Conservation (phyloP, 2,888 invertebrate genomes). For the Conops quadrifasciatus region DNA sequence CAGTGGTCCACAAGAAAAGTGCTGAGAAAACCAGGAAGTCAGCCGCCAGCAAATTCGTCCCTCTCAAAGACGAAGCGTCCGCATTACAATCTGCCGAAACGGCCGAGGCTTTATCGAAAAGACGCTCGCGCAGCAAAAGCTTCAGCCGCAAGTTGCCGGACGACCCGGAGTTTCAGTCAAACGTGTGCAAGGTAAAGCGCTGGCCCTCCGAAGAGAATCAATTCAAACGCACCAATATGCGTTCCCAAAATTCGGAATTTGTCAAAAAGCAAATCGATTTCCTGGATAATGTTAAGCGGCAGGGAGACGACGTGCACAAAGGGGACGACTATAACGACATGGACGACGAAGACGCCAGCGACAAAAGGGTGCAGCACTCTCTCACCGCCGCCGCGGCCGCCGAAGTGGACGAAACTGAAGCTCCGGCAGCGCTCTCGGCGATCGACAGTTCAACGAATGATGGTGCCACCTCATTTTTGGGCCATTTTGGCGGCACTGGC, state of each 20-base stretch:
- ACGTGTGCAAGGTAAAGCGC: conserved; percentile 38
- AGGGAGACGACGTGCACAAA: conserved; percentile 36
- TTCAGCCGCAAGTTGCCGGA: conserved; percentile 41
- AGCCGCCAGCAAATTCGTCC: conserved; percentile 38
- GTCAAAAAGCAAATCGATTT: conserved; percentile 72
- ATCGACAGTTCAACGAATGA: conserved; percentile 21
- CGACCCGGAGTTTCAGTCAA: conserved; percentile 6
- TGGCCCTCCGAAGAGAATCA: conserved; percentile 52
- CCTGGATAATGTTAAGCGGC: conserved; percentile 66
- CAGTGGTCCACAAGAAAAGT: conserved; percentile 12
- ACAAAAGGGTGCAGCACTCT: conserved; percentile 43
- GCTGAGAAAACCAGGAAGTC: conserved; percentile 39
- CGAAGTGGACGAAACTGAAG: conserved; percentile 7
- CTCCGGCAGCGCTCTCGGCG: neutral
- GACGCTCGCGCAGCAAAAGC: conserved; percentile 60
- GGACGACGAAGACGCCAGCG: conserved; percentile 18
- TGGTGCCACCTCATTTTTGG: neutral
- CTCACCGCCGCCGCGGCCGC: conserved; percentile 36
- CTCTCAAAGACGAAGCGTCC: conserved; percentile 47
- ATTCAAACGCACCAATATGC: conserved; percentile 67
- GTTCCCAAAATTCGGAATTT: conserved; percentile 73
- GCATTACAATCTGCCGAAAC: conserved; percentile 4
- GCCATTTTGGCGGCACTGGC: conserved; percentile 11
- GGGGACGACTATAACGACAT: conserved; percentile 36
- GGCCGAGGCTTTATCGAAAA: conserved; percentile 28